Evolutionary conservation across 2,888 invertebrate species (phyloP), one percentile per base, ranked within the genome.

Genomic region (Capitulum mitella): DNA sequence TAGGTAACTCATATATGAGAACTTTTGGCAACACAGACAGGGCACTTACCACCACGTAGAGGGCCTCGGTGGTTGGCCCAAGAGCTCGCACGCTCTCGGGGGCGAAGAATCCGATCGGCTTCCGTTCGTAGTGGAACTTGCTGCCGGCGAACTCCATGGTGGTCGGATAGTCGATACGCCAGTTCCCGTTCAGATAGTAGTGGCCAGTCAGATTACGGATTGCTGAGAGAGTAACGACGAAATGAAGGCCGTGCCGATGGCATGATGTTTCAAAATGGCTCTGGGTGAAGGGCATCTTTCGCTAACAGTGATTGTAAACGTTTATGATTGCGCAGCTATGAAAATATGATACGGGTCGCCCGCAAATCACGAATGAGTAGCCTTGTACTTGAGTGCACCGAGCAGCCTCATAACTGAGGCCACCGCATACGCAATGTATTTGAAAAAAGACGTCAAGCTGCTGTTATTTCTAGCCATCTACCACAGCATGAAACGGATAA

Each of bases 131-230:
- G 84, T 92, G 90, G 90, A 97, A 97, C 83, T 91, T 90, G 10
- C 92, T 90, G 22, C 95, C 95, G 0, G 93, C 93, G 84, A 95
- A 94, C 80, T 88, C 87, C 83, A 93, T 87, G 51, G 90, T 90
- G 78, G 92, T 89, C 0, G 96, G 95, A 85, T 94, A 94, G 87
- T 96, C 94, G 84, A 98, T 95, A 84, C 93, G 90, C 92, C 95
- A 97, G 85, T 96, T 92, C 1, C 98, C 98, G 86, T 98, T 98
- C 78, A 98, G 87, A 85, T 95, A 95, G 85, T 93, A 98, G 83
- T 92, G 89, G 6, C 93, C 93, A 77, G 91, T 89, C 79, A 90
- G 88, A 85, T 95, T 94, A 82, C 95, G 90, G 77, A 97, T 89
- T 10, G 97, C 97, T 92, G 85, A n/a, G n/a, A n/a, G n/a, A n/a